Percentiles rank a stretch among this genome's conserved stretches.
Conservation (phyloP, 1,140 invertebrate genomes). For the Drosophila yakuba region DNA sequence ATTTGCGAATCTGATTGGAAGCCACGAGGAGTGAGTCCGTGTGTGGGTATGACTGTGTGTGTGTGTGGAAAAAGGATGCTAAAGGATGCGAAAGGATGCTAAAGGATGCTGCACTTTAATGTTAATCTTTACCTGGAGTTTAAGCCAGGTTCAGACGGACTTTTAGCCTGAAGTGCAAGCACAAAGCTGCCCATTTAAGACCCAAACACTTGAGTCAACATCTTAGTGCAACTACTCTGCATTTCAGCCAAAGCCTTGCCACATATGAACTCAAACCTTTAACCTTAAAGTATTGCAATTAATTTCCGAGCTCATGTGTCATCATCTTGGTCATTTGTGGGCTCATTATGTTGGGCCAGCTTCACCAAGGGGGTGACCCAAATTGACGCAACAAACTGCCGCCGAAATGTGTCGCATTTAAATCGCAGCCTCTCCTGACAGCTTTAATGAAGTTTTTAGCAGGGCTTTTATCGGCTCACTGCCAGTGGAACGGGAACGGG, state of each 20-base stretch:
- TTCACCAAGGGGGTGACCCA: conserved; percentile 37
- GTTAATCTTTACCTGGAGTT: conserved; percentile 8
- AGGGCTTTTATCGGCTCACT: conserved; percentile 73
- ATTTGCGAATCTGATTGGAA: conserved; percentile 76
- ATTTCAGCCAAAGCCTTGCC: not conserved
- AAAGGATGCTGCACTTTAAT: conserved; percentile 20
- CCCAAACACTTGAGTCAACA: not conserved
- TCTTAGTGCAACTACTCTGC: not conserved
- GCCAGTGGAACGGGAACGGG: conserved; percentile 22
- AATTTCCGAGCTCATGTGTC: conserved; percentile 18
- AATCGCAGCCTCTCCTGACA: conserved; percentile 58
- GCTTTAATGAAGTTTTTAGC: conserved; percentile 74
- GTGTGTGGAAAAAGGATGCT: not conserved
- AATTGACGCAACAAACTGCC: conserved; percentile 25
- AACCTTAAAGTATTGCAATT: not conserved
- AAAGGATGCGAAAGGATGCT: conserved; percentile 3
- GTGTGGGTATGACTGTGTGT: not conserved
- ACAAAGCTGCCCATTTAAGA: not conserved
- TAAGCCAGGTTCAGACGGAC: not conserved
- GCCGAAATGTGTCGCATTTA: conserved; percentile 68
- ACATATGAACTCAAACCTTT: not conserved
- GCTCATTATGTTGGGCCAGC: conserved; percentile 20
- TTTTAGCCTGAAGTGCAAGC: no score
- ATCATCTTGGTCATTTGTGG: conserved; percentile 25
- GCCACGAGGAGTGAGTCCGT: not conserved